Percentiles rank a stretch among this genome's conserved stretches.
phyloP scores from a whole-genome alignment of 2,797 vertebrate species.

The Cichlasoma orientale region DNA sequence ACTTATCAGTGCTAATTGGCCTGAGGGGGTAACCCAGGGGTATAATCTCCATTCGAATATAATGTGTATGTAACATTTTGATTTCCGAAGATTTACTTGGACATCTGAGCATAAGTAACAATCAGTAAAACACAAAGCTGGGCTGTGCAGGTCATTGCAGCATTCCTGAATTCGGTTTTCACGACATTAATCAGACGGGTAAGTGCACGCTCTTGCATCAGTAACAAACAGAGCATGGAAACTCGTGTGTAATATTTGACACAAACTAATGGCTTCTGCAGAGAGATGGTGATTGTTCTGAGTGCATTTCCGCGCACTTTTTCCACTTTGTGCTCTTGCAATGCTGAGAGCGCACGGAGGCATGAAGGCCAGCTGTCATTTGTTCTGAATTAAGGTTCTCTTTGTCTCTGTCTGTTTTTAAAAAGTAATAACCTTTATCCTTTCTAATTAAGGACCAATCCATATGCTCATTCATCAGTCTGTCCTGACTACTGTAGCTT shows the following conservation, averaged over 20 bases:
- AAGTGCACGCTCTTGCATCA: not conserved
- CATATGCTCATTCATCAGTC: conserved; percentile 16
- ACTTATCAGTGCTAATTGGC: conserved; percentile 66
- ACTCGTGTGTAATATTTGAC: not conserved
- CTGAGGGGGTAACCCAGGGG: conserved; percentile 51
- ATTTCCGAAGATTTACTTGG: not conserved
- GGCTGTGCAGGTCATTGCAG: not conserved
- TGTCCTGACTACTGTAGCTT: not conserved
- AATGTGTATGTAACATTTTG: conserved; percentile 17
- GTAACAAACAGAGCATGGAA: not conserved
- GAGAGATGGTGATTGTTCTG: not conserved
- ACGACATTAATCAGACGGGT: not conserved
- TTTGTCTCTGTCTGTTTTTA: conserved; percentile 15
- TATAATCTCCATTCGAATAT: conserved; percentile 49
- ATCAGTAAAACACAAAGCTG: conserved; percentile 11
- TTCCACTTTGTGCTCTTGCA: not conserved
- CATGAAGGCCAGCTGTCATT: conserved; percentile 51
- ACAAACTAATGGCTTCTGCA: not conserved
- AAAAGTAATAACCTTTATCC: conserved; percentile 34
- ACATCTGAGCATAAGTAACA: conserved; percentile 18
- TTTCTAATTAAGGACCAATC: conserved; percentile 19
- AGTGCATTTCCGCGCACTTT: not conserved
- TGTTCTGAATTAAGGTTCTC: conserved; percentile 17
- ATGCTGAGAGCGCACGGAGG: conserved; percentile 16
- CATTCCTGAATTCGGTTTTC: not conserved